Evolutionary conservation across 2,113 vertebrate genomes (phyloP).

Genomic region (Oncorhynchus tshawytscha): DNA sequence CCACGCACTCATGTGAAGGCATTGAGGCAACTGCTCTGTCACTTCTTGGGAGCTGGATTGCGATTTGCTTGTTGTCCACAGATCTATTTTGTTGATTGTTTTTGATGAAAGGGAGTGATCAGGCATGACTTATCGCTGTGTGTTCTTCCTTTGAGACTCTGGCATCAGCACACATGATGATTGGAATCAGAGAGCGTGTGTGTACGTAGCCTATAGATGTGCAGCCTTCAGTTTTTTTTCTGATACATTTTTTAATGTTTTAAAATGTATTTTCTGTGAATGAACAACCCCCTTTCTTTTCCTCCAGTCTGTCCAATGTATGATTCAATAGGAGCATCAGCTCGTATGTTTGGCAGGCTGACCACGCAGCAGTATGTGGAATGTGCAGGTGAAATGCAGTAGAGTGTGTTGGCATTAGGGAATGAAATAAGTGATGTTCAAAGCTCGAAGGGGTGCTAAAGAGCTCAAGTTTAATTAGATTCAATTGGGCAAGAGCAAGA

Average conservation of each 20-base stretch:
- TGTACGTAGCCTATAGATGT: background rate
- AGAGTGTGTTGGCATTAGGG: background rate
- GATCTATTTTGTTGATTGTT: slow-evolving; percentile 44
- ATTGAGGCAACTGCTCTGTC: slow-evolving; percentile 30
- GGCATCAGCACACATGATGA: background rate
- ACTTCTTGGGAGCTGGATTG: slow-evolving; percentile 47
- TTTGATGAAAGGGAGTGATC: slow-evolving; percentile 28
- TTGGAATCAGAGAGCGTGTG: slow-evolving; percentile 1
- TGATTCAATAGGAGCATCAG: slow-evolving; percentile 8
- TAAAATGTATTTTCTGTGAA: background rate
- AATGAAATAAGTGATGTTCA: slow-evolving; percentile 14
- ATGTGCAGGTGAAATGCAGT: background rate
- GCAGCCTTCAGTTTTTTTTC: background rate
- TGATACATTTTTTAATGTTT: too few species aligned
- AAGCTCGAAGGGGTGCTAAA: background rate
- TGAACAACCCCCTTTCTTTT: background rate
- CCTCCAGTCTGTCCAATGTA: background rate
- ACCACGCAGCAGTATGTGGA: background rate
- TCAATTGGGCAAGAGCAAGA: slow-evolving; percentile 1
- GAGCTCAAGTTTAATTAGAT: slow-evolving; percentile 31
- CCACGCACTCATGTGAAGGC: slow-evolving; percentile 41
- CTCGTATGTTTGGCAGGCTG: background rate
- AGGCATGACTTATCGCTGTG: slow-evolving; percentile 14
- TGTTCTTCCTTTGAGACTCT: slow-evolving; percentile 13
- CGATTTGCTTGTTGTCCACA: slow-evolving; percentile 44